These are phyloP conservation scores for Cosmia trapezina DNA, from an alignment of 2,888 invertebrate species.

Conservation along the genomic window DNA sequence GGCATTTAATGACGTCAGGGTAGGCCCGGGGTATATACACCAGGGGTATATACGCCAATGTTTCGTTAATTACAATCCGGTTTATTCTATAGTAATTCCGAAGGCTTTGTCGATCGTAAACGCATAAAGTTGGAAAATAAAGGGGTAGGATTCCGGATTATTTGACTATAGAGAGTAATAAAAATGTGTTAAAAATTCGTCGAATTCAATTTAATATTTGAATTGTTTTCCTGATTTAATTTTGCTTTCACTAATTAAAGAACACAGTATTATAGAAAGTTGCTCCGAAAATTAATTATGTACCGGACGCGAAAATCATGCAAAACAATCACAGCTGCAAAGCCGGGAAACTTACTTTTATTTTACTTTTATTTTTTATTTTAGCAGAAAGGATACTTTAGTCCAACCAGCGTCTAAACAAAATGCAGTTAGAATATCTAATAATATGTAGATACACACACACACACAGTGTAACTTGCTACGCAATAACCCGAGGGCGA, in stretches of 20 bases:
- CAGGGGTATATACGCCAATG: constrained; percentile 49
- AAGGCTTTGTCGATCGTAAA: constrained; percentile 37
- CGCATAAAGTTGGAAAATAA: constrained; percentile 42
- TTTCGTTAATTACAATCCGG: constrained; percentile 45
- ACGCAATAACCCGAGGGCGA: constrained; percentile 68
- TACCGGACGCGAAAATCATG: not conserved
- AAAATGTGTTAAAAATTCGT: constrained; percentile 25
- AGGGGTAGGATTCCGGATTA: constrained; percentile 30
- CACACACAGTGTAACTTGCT: constrained; percentile 40
- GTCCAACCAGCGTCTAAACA: not conserved
- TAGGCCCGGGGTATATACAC: constrained; percentile 51
- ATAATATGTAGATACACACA: constrained; percentile 2
- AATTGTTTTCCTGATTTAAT: not conserved
- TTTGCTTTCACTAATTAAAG: constrained; percentile 12
- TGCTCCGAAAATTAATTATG: not conserved
- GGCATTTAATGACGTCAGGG: constrained; percentile 70
- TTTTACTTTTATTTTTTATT: not conserved
- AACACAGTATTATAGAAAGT: not conserved
- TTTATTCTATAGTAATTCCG: constrained; percentile 42
- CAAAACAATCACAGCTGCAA: too few relatives aligned
- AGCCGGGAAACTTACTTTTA: not conserved
- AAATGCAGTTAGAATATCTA: not conserved
- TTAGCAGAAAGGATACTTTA: not conserved
- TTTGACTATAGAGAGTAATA: constrained; percentile 38
- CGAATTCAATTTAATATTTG: constrained; percentile 27